phyloP scores from a whole-genome alignment of 2,113 vertebrate species.

The Albula glossodonta region DNA sequence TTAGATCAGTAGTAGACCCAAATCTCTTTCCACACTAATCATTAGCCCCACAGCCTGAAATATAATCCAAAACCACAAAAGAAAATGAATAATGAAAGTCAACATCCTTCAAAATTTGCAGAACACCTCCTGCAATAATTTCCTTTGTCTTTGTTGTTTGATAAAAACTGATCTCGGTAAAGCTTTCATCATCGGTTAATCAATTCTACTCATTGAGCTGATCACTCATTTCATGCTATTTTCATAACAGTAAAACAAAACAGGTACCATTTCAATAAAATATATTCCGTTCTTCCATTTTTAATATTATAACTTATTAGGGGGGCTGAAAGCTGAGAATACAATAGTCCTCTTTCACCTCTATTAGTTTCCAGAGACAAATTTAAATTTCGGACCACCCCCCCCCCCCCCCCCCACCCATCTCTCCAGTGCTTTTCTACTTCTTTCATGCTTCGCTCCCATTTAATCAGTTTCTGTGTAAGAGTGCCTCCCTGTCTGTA shows the following conservation, averaged over 20 bases:
- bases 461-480: slow-evolving; percentile 1
- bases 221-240: neutral
- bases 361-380: slow-evolving; percentile 2
- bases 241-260: neutral
- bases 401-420: neutral
- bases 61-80: too few species aligned
- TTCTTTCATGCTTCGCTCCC: neutral
- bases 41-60: neutral
- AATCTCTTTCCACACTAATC: neutral
- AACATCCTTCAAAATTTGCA: neutral
- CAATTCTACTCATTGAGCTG: neutral
- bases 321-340: neutral
- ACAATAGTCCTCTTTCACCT: slow-evolving; percentile 8
- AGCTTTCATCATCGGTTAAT: neutral
- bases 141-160: neutral
- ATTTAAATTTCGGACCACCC: neutral
- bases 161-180: neutral
- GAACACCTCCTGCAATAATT: neutral
- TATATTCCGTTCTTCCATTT: neutral
- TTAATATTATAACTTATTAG: neutral
- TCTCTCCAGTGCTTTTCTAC: neutral
- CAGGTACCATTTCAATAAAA: neutral
- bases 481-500: neutral
- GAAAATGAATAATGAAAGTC: too few species aligned
- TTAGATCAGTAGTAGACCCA: too few species aligned